Conservation (phyloP, 2,888 invertebrate genomes). For the Resseliella maxima region DNA sequence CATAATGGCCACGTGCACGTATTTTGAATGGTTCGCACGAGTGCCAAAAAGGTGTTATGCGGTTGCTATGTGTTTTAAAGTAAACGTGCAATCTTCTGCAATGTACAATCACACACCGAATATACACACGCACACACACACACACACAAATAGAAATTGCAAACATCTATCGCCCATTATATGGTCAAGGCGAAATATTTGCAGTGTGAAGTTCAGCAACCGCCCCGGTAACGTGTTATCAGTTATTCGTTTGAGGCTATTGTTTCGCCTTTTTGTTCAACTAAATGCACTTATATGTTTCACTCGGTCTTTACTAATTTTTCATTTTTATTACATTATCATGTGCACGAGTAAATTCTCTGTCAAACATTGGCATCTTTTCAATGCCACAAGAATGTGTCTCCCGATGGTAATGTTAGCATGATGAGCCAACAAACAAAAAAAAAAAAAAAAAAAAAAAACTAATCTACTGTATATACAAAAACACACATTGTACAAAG, state of each 20-base stretch:
- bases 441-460: not conserved
- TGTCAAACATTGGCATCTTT: not conserved
- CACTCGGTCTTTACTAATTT: constrained; percentile 5
- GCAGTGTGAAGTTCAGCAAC: not conserved
- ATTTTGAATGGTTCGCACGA: not conserved
- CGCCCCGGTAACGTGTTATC: not conserved
- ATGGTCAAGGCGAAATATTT: constrained; percentile 1
- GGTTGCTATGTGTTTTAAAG: constrained; percentile 3
- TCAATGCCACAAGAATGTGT: constrained; percentile 31
- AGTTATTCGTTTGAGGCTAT: constrained; percentile 39
- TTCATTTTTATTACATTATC: constrained; percentile 37
- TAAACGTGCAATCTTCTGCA: constrained; percentile 19
- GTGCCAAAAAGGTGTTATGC: constrained; percentile 50
- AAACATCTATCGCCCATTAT: not conserved
- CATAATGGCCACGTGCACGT: constrained; percentile 4
- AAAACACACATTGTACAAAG: not conserved
- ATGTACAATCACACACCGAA: no score
- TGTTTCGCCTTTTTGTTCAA: not conserved
- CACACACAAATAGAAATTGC: not conserved
- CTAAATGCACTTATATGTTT: not conserved
- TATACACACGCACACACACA: no score
- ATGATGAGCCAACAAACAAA: no score
- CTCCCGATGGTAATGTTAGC: not conserved
- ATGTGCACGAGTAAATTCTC: not conserved
- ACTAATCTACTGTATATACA: not conserved